phyloP scores from a whole-genome alignment of 2,797 vertebrate species.

The Lindbergichthys nudifrons region DNA sequence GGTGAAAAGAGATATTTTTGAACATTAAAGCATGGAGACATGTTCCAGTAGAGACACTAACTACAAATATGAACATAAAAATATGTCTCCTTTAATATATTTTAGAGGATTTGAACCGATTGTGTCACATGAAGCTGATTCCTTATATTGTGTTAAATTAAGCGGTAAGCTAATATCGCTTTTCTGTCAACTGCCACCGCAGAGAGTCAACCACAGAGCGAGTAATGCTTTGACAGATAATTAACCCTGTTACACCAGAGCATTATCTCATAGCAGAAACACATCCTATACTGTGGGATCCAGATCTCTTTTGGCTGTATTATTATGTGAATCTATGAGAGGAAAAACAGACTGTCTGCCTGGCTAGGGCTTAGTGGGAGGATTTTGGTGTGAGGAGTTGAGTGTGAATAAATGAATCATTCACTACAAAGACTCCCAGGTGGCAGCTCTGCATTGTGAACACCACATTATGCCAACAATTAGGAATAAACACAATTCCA shows the following conservation, averaged over 20 bases:
- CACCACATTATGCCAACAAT: background rate
- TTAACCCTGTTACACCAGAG: conserved; percentile 22
- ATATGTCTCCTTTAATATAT: background rate
- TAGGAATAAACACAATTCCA: background rate
- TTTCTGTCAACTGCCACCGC: conserved; percentile 2
- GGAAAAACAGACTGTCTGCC: background rate
- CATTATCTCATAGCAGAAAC: conserved; percentile 16
- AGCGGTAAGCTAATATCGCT: background rate
- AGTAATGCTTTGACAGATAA: conserved; percentile 27
- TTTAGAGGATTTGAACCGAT: background rate
- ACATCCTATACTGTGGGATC: background rate
- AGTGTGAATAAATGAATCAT: background rate
- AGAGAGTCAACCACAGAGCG: conserved; percentile 10
- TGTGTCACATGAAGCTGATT: background rate
- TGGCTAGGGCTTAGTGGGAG: background rate
- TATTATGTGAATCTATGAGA: conserved; percentile 2
- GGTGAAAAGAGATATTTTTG: too few species aligned
- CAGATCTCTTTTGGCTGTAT: background rate
- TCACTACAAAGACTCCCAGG: background rate
- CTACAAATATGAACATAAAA: too few species aligned
- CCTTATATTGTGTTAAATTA: conserved; percentile 28
- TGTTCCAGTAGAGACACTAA: too few species aligned
- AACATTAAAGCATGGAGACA: too few species aligned
- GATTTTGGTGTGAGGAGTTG: background rate
- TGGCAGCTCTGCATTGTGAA: conserved; percentile 4